These are phyloP conservation scores for Clunio marinus DNA, from an alignment of 2,888 invertebrate species.

Conservation along the genomic window DNA sequence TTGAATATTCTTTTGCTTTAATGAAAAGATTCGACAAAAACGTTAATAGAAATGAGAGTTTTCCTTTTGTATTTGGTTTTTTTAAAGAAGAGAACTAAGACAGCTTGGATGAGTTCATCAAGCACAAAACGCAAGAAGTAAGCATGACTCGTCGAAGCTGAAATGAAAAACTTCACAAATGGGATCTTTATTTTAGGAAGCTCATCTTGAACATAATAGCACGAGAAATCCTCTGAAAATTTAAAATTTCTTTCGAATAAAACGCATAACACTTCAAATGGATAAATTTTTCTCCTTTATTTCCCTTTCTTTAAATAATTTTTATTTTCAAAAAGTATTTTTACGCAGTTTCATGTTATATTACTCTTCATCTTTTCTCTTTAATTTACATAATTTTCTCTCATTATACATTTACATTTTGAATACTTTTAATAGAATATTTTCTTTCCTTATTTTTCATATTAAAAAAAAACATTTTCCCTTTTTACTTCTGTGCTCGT, in stretches of 20 bases:
- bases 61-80: too few species aligned
- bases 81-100: too few species aligned
- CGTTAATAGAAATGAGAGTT: not conserved
- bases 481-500: not conserved
- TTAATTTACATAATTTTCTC: slow-evolving; percentile 12
- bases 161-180: too few species aligned
- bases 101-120: too few species aligned
- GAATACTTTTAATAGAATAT: slow-evolving; percentile 23
- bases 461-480: not conserved
- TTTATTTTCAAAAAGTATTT: slow-evolving; percentile 10
- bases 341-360: not conserved
- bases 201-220: too few species aligned
- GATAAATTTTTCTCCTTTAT: slow-evolving; percentile 10
- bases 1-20: not conserved
- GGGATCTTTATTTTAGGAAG: too few species aligned
- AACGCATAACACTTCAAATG: not conserved
- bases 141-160: too few species aligned
- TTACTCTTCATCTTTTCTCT: not conserved
- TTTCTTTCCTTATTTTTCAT: not conserved
- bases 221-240: too few species aligned
- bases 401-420: slow-evolving; percentile 20
- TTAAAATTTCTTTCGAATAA: too few species aligned
- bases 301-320: slow-evolving; percentile 2
- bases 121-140: too few species aligned
- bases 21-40: slow-evolving; percentile 6